Base-by-base conservation (phyloP, 2,797 vertebrate genomes). In the Eupleurogrammus muticus region DNA sequence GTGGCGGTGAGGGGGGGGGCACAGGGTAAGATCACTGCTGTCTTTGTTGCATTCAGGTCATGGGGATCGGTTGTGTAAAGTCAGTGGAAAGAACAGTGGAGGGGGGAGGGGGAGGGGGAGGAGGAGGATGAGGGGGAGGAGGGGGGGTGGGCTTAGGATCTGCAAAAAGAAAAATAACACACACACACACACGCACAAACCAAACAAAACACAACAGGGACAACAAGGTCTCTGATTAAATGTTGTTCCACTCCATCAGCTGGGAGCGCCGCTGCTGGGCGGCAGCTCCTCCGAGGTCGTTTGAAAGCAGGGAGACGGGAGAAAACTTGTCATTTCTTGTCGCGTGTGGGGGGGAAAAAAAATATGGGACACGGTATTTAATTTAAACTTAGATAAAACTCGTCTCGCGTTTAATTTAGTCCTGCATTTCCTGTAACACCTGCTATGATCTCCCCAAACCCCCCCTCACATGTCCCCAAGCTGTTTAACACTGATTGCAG, bases 81-180 rank as follows among this genome's bases (percentile, higher is more conserved):
- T 77, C 82, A 83, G 62, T 89, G 90, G 86, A 92, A 92, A 91
- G 66, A 86, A 87, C 58, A 23, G 54, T n/a, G 40, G 54, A 44
- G 68, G 67, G 57, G 55, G 46, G 53, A 44, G 20, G 46, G 49
- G 60, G 44, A 66, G 67, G 57, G 51, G 46, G 53, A 44, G 28
- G 46, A 50, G 40, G 54, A 44, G 68, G 67, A n/a, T n/a, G n/a
- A n/a, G n/a, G n/a, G n/a, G n/a, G n/a, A n/a, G n/a, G n/a, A 47
- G 68, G 67, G 60, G 55, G 46, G 52, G 49, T 20, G 46, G 49
- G 60, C 63, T 81, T 73, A 78, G 73, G 77, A 84, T 68, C 80
- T 50, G 24, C 36, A 81, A 68, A 66, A 28, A 28, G 6, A 28
- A 28, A 28, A 28, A 28, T 3, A 28, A 28, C 28, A 28, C n/a